Evolutionary conservation across 1,140 invertebrate genomes (phyloP).

Genomic region (Arion vulgaris): DNA sequence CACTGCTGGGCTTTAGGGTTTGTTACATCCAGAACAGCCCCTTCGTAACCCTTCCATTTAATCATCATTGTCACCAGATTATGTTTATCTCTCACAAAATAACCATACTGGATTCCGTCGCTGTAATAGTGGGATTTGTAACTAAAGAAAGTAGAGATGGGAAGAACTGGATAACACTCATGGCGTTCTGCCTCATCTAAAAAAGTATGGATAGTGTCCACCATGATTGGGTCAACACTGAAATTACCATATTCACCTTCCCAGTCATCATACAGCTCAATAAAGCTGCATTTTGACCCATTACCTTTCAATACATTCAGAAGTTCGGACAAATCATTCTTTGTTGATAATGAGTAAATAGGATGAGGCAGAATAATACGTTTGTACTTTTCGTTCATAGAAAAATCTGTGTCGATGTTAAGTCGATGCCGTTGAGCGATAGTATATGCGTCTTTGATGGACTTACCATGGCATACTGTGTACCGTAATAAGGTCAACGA

Average conservation of each 20-base stretch:
- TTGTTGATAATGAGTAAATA: conserved; percentile 27
- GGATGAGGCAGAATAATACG: conserved; percentile 34
- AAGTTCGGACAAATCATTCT: conserved; percentile 30
- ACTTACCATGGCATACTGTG: conserved; percentile 46
- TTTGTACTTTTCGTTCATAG: conserved; percentile 3
- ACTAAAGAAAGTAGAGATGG: conserved; percentile 48
- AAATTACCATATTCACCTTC: conserved; percentile 45
- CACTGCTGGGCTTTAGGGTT: conserved; percentile 42
- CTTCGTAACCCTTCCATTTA: conserved; percentile 45
- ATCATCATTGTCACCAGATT: conserved; percentile 48
- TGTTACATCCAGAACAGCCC: conserved; percentile 47
- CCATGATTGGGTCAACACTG: conserved; percentile 20
- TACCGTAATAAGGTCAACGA: conserved; percentile 38
- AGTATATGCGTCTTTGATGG: conserved; percentile 41
- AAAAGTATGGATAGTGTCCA: conserved; percentile 20
- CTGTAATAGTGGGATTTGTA: conserved; percentile 47
- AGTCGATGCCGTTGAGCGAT: conserved; percentile 34
- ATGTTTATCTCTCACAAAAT: conserved; percentile 47
- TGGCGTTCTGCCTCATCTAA: conserved; percentile 8
- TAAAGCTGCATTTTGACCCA: conserved; percentile 36
- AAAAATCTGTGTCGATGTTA: conserved; percentile 31
- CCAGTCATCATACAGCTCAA: conserved; percentile 45
- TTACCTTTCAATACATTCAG: conserved; percentile 11
- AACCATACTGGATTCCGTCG: conserved; percentile 38
- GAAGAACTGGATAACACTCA: conserved; percentile 42